A percentile compares a stretch with the other conserved stretches of the same genome.
Evolutionary conservation across 2,797 vertebrate species (phyloP).

Genomic region (Gallinago solitaria): DNA sequence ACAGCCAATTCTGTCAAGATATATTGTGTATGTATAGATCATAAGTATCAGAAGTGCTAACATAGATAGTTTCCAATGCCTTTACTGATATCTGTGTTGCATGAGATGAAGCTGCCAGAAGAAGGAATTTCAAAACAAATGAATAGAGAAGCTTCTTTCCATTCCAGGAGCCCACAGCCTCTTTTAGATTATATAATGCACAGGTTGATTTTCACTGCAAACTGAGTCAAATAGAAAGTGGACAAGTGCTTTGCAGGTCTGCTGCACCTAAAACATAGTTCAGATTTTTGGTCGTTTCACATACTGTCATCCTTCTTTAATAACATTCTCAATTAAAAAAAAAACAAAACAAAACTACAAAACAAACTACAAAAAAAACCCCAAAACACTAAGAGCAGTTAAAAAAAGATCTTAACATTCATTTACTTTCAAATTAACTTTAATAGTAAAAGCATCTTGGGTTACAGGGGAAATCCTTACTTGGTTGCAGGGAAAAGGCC

Average conservation of each 20-base stretch:
- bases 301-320: not conserved
- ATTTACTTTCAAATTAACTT: not conserved
- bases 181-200: not conserved
- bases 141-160: too few relatives aligned
- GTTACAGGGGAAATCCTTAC: not conserved
- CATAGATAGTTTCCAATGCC: not conserved
- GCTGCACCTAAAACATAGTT: not conserved
- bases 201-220: not conserved
- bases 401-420: not conserved
- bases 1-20: not conserved
- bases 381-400: not conserved
- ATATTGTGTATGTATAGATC: not conserved
- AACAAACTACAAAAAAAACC: too few relatives aligned
- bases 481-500: not conserved
- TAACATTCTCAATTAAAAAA: not conserved
- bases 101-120: not conserved
- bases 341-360: not conserved
- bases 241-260: not conserved
- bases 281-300: not conserved
- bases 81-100: not conserved
- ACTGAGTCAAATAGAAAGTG: not conserved
- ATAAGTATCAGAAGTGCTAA: not conserved
- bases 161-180: not conserved
- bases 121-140: not conserved
- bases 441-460: not conserved